These are phyloP conservation scores for Acomys russatus DNA, from an alignment of 2,797 vertebrate genomes.

Conservation along the genomic window DNA sequence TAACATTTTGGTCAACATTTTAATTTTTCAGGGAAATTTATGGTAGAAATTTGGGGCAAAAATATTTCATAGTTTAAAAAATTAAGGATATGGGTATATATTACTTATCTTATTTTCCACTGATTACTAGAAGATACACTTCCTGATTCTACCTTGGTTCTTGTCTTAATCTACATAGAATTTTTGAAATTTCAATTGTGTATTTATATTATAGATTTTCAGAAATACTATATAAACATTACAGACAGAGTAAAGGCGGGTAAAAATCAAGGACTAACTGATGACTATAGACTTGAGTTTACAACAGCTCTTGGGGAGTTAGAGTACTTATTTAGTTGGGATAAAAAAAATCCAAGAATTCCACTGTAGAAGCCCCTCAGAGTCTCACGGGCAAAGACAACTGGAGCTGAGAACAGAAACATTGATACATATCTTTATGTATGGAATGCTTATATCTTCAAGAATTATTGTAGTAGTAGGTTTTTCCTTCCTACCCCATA, in stretches of 20 bases:
- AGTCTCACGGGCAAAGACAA: not conserved
- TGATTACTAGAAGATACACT: conserved; percentile 14
- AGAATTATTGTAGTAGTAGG: too few relatives aligned
- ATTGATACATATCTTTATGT: not conserved
- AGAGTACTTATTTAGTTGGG: not conserved
- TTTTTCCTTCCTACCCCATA: too few relatives aligned
- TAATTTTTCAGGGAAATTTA: conserved; percentile 12
- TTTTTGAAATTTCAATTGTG: not conserved
- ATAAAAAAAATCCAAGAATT: not conserved
- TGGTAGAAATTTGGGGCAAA: not conserved
- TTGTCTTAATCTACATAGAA: not conserved
- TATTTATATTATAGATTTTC: not conserved
- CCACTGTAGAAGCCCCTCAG: not conserved
- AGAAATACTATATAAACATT: not conserved
- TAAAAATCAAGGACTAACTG: not conserved
- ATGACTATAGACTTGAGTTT: not conserved
- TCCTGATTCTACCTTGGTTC: not conserved
- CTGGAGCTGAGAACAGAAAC: not conserved
- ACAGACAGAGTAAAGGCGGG: not conserved
- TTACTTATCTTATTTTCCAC: not conserved
- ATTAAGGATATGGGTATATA: not conserved
- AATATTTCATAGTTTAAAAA: not conserved
- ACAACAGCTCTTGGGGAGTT: not conserved
- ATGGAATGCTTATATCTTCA: not conserved
- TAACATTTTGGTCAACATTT: conserved; percentile 44